A percentile compares a stretch with the other conserved stretches of the same genome.
phyloP scores from a whole-genome alignment of 2,888 invertebrate species.

The Aspidiotus destructor region DNA sequence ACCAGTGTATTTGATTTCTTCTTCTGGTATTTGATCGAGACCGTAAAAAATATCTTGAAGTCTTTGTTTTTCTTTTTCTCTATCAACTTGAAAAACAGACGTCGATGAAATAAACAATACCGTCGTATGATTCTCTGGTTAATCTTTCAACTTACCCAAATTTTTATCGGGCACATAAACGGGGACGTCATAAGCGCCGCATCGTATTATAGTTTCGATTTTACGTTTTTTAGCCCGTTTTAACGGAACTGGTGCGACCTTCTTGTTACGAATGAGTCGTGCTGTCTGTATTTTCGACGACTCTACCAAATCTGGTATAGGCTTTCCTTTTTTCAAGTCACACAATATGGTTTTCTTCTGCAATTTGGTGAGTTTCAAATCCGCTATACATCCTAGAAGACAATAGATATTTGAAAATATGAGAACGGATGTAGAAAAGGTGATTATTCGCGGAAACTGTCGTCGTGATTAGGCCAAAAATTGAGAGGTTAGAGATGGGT shows the following conservation, averaged over 20 bases:
- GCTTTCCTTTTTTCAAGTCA: slow-evolving; percentile 11
- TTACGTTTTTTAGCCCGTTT: neutral
- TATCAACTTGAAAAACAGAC: slow-evolving; percentile 10
- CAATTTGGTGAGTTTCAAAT: neutral
- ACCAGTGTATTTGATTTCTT: neutral
- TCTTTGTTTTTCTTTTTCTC: slow-evolving; percentile 23
- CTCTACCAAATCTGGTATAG: neutral
- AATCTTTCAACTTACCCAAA: neutral
- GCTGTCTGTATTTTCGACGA: neutral
- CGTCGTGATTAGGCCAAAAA: too few relatives aligned
- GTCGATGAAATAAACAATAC: neutral
- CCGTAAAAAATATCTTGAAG: slow-evolving; percentile 24
- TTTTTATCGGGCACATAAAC: neutral
- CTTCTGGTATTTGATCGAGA: neutral
- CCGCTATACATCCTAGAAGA: neutral
- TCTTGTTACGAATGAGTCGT: neutral
- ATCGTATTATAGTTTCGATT: neutral
- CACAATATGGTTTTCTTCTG: neutral
- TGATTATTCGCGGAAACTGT: too few relatives aligned
- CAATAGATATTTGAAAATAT: neutral
- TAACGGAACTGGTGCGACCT: neutral
- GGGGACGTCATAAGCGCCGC: slow-evolving; percentile 4
- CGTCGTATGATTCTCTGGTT: too few relatives aligned
- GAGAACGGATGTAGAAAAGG: too few relatives aligned
- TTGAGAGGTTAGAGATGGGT: too few relatives aligned